Evolutionary conservation across 2,888 invertebrate genomes (phyloP), one percentile per base, ranked within the genome.

Genomic region (Oeneis ivallda): DNA sequence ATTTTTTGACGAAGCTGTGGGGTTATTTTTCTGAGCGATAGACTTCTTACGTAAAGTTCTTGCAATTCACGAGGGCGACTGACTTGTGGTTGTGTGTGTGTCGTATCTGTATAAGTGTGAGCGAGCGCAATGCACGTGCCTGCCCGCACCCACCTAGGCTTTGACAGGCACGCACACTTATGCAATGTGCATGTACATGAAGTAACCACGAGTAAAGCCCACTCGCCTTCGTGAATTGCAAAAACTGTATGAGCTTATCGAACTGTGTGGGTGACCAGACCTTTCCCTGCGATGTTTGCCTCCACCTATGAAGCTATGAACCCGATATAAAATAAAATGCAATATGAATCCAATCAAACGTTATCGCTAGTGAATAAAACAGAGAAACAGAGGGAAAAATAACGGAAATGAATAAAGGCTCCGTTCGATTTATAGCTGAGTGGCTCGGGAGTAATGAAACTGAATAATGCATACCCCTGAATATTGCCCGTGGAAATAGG

Each of bases 391-490:
- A 61, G 64, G 63, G 65, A 66, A 74, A 72, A 73, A 72, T 73
- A 74, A 69, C 72, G 69, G 72, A 75, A 78, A 82, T 83, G 83
- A 83, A 85, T 85, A 84, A 85, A 81, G 82, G 79, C 79, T 72
- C 72, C 76, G 83, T 84, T 86, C 88, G 88, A 90, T 90, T 89
- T 89, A 90, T 89, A 84, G 89, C 85, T 83, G 81, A 84, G 87
- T 86, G 79, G 87, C 85, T 79, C 65, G 79, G 79, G 82, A 87
- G 89, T 89, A 90, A 90, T 90, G 90, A 90, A 89, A 88, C 87
- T 90, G 90, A 90, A 90, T 90, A 89, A 90, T 90, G 88, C 86
- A 90, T 89, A 81, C 78, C 81, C 71, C 80, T 79, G 87, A 86
- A 88, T 86, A 89, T 85, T 83, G 84, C 81, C 76, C 76, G 77